Base-by-base conservation (phyloP, 2,113 vertebrate species). In the Lagopus leucura region DNA sequence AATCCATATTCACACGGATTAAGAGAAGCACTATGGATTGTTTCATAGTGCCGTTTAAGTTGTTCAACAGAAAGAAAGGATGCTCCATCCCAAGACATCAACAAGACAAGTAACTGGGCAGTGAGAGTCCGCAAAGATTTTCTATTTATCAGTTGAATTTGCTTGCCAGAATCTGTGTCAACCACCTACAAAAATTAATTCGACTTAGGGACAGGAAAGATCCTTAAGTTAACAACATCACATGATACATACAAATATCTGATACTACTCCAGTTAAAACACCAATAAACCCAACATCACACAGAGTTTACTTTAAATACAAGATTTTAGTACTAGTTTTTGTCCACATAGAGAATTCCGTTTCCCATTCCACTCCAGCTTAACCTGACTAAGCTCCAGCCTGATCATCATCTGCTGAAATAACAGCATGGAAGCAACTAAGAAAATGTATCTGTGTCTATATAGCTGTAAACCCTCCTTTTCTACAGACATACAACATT, bases 1-100 rank as follows among this genome's bases (percentile, higher is more conserved):
- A 99, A 99, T 74, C 99, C 99, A 76, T 99, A 99, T 98, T 99
- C 99, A 96, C 99, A 99, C 12, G 99, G 99, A 96, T 99, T 99
- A 58, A 99, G 98, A 3, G 94, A 88, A 64, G 94, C 73, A 19
- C 94, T 97, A 3, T 99, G 98, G 60, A 96, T 85, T 5, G 52
- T 47, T 95, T 98, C 97, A 82, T 99, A 99, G 45, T 81, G 97
- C 21, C 92, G 97, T 55, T 97, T 98, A 67, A 99, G 98, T 66
- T 98, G 98, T 19, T 98, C 98, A 38, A 99, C 98, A 8, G 95
- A 97, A 43, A 98, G 95, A 76, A 96, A 86, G 5, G 97, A 87
- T 8, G 97, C 55, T 55, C 97, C 98, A 80, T 98, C 98, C 94
- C 99, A 98, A 55, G 99, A 99, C 99, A 99, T 99, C 95, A 99